phyloP scores from a whole-genome alignment of 1,140 invertebrate species.

The Thaumetopoea pityocampa region DNA sequence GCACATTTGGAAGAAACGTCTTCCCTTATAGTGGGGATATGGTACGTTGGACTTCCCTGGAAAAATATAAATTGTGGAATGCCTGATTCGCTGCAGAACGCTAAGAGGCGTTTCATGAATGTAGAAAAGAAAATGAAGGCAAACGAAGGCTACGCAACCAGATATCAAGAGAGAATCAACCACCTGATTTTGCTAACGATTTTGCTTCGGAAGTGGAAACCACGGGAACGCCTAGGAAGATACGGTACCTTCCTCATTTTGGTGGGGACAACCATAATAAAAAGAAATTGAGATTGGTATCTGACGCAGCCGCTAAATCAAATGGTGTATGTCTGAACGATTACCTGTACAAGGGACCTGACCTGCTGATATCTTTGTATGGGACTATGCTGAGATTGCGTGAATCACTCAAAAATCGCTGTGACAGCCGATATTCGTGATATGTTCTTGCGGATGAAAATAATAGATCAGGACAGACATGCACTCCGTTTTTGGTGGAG shows the following conservation, averaged over 20 bases:
- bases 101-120: slow-evolving; percentile 2
- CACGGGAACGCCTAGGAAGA: not conserved
- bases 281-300: slow-evolving; percentile 20
- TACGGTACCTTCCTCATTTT: slow-evolving; percentile 29
- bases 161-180: slow-evolving; percentile 12
- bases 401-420: slow-evolving; percentile 14
- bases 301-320: slow-evolving; percentile 18
- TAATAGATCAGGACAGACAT: slow-evolving; percentile 4
- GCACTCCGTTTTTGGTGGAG: slow-evolving; percentile 17
- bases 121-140: slow-evolving; percentile 18
- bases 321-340: slow-evolving; percentile 22
- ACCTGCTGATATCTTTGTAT: slow-evolving; percentile 19
- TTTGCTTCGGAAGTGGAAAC: slow-evolving; percentile 5
- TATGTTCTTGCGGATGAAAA: slow-evolving; percentile 22
- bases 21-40: slow-evolving; percentile 8
- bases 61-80: slow-evolving; percentile 10
- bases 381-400: slow-evolving; percentile 17
- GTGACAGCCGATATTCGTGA: slow-evolving; percentile 21
- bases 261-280: slow-evolving; percentile 19
- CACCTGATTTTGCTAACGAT: slow-evolving; percentile 17
- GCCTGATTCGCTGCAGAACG: slow-evolving; percentile 14
- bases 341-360: slow-evolving; percentile 18
- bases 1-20: slow-evolving; percentile 15
- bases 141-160: not conserved
- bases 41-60: slow-evolving; percentile 26